A percentile compares a stretch with the other conserved stretches of the same genome.
These are phyloP conservation scores for Macropus fuliginosus DNA, from an alignment of 2,797 vertebrate genomes.

Conservation along the genomic window DNA sequence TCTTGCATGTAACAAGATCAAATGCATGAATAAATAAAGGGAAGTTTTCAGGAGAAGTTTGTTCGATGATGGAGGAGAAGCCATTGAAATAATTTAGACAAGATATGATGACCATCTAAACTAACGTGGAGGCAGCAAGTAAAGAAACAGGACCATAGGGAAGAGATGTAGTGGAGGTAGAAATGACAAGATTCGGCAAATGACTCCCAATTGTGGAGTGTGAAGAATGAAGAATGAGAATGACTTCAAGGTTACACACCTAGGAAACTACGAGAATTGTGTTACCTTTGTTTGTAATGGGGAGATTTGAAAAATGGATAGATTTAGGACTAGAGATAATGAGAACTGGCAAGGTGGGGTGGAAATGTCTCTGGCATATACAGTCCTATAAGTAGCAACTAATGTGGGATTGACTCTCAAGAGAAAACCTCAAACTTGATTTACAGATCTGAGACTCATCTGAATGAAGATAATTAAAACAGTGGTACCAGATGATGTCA, in stretches of 20 bases:
- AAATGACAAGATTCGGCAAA: background rate
- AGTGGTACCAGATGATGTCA: background rate
- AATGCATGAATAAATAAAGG: background rate
- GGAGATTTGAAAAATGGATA: background rate
- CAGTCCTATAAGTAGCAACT: constrained; percentile 4
- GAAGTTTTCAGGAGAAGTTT: background rate
- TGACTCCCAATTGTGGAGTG: background rate
- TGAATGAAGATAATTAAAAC: background rate
- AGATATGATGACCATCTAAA: background rate
- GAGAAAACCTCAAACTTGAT: background rate
- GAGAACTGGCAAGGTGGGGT: background rate
- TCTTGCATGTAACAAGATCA: background rate
- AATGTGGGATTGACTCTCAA: background rate
- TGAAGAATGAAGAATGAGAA: constrained; percentile 14
- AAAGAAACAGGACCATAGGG: background rate
- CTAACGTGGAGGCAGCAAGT: background rate
- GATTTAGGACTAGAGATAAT: background rate
- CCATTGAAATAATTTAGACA: background rate
- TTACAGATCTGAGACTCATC: background rate
- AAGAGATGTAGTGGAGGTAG: background rate
- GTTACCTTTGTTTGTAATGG: background rate
- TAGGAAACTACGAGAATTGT: background rate
- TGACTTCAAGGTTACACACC: background rate
- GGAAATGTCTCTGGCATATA: background rate
- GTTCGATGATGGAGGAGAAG: background rate